These are phyloP conservation scores for Busseola fusca DNA, from an alignment of 2,888 invertebrate species.

Conservation along the genomic window DNA sequence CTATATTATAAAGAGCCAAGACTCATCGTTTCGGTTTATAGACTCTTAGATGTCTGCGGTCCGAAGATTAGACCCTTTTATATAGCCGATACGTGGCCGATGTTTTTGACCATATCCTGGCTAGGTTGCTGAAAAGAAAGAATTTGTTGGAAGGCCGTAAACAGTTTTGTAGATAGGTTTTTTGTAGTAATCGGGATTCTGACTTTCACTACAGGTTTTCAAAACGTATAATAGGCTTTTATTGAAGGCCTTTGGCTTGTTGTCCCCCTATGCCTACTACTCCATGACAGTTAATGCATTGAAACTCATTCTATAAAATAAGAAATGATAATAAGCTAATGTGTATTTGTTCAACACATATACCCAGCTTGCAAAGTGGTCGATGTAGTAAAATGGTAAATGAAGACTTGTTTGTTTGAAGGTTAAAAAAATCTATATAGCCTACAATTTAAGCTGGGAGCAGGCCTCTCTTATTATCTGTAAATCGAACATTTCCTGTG, in stretches of 20 bases:
- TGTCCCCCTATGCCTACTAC: not conserved
- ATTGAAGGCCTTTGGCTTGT: not conserved
- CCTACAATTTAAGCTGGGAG: no score
- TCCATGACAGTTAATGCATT: not conserved
- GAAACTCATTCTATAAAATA: no score
- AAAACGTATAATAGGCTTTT: not conserved
- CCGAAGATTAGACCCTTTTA: constrained; percentile 64
- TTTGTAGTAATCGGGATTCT: constrained; percentile 36
- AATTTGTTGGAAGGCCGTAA: constrained; percentile 43
- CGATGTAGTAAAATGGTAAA: no score
- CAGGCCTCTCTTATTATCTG: no score
- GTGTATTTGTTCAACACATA: no score
- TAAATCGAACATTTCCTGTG: no score
- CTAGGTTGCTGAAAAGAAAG: constrained; percentile 43
- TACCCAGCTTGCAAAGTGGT: no score
- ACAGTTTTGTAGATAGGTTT: constrained; percentile 29
- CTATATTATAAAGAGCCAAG: constrained; percentile 69
- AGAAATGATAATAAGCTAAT: no score
- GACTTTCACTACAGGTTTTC: not conserved
- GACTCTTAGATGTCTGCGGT: constrained; percentile 60
- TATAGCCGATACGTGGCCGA: constrained; percentile 57
- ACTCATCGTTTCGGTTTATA: constrained; percentile 63
- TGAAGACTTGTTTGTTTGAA: no score
- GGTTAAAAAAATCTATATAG: no score
- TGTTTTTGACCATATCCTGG: constrained; percentile 54